These are phyloP conservation scores for Eurytoma californica DNA, from an alignment of 2,888 invertebrate species.

Conservation along the genomic window DNA sequence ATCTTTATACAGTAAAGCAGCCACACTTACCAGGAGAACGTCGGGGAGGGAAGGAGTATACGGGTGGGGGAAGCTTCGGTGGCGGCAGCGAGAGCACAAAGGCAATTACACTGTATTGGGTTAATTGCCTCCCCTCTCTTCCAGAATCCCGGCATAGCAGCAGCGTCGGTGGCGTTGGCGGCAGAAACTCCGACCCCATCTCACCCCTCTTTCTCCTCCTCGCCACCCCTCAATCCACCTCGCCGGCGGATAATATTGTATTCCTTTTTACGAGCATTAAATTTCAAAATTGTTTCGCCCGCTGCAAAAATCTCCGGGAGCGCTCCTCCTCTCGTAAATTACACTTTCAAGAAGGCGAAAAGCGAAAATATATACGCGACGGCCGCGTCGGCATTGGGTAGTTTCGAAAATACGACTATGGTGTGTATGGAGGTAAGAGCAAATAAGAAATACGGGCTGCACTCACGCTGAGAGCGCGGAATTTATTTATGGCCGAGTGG, in stretches of 20 bases:
- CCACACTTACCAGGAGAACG: constrained; percentile 50
- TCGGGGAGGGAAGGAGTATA: constrained; percentile 32
- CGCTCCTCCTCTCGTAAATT: constrained; percentile 49
- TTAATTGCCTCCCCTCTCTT: constrained; percentile 61
- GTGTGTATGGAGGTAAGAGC: constrained; percentile 49
- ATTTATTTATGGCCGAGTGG: constrained; percentile 42
- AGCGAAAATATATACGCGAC: constrained; percentile 40
- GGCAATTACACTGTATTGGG: constrained; percentile 65
- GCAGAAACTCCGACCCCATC: constrained; percentile 3
- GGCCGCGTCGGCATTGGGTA: constrained; percentile 17
- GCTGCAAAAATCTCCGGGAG: constrained; percentile 34
- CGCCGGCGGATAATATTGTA: constrained; percentile 59
- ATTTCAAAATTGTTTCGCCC: constrained; percentile 61
- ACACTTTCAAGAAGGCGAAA: constrained; percentile 50
- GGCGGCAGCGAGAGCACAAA: constrained; percentile 59
- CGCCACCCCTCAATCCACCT: background rate
- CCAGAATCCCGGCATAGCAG: constrained; percentile 19
- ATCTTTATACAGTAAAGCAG: constrained; percentile 54
- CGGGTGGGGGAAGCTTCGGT: constrained; percentile 28
- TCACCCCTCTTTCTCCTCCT: background rate
- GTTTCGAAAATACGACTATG: constrained; percentile 48
- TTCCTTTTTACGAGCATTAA: constrained; percentile 62
- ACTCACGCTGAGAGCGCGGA: constrained; percentile 43
- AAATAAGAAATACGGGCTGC: constrained; percentile 54
- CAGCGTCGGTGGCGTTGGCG: background rate